Evolutionary conservation across 2,797 vertebrate genomes (phyloP).

Genomic region (Danio tinwini): DNA sequence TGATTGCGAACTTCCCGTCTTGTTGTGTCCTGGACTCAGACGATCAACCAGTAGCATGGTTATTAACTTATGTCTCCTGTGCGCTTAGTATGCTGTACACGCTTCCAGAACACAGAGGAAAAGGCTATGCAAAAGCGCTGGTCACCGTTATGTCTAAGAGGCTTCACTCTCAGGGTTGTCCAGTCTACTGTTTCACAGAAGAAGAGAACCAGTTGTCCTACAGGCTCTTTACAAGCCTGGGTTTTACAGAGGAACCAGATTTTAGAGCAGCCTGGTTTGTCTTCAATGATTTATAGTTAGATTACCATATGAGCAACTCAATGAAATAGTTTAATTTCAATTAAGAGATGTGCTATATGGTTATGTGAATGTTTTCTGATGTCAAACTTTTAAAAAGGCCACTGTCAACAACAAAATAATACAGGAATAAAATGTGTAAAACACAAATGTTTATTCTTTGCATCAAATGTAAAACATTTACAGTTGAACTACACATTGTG

Average conservation of each 20-base stretch:
- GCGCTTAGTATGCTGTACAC: slow-evolving; percentile 62
- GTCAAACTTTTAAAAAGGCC: neutral
- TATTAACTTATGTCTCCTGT: slow-evolving; percentile 54
- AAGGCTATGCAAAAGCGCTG: slow-evolving; percentile 61
- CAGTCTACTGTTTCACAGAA: slow-evolving; percentile 61
- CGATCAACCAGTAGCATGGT: slow-evolving; percentile 57
- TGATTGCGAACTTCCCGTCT: slow-evolving; percentile 54
- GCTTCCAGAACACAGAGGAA: slow-evolving; percentile 57
- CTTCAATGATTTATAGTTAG: slow-evolving; percentile 30
- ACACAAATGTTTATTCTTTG: neutral
- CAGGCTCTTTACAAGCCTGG: slow-evolving; percentile 55
- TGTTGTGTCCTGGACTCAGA: slow-evolving; percentile 57
- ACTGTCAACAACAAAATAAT: neutral
- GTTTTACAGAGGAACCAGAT: slow-evolving; percentile 49
- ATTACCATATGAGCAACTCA: neutral
- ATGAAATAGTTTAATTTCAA: neutral
- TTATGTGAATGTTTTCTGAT: neutral
- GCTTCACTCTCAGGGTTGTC: slow-evolving; percentile 51
- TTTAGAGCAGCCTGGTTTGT: slow-evolving; percentile 62
- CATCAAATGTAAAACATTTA: slow-evolving; percentile 15
- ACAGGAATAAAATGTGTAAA: neutral
- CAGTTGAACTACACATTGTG: slow-evolving; percentile 4
- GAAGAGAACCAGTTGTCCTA: slow-evolving; percentile 54
- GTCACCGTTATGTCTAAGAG: slow-evolving; percentile 49
- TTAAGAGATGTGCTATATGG: neutral